phyloP scores from a whole-genome alignment of 2,113 vertebrate species.

The Blennius ocellaris region DNA sequence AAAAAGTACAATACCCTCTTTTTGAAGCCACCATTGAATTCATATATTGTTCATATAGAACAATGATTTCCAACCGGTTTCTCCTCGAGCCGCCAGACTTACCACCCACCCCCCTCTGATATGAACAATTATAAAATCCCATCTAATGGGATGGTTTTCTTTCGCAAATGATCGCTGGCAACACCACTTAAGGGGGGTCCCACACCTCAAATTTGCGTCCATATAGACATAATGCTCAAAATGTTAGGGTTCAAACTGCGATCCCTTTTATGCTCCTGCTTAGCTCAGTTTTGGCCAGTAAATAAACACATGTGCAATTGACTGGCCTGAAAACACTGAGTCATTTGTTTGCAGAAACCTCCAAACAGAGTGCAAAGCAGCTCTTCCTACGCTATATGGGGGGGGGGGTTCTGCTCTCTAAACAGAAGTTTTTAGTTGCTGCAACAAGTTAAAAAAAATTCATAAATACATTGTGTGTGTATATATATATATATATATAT shows the following conservation, averaged over 20 bases:
- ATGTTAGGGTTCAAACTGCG: not conserved
- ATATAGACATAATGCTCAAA: not conserved
- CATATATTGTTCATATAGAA: not conserved
- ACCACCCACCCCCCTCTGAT: too few species aligned
- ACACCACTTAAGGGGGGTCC: too few species aligned
- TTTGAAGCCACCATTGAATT: not conserved
- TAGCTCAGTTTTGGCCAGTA: conserved; percentile 17
- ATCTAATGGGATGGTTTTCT: too few species aligned
- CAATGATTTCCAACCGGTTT: too few species aligned
- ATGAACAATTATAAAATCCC: too few species aligned
- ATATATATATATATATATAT: too few species aligned
- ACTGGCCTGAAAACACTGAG: conserved; percentile 41
- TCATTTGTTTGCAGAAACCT: conserved; percentile 58
- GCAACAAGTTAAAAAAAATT: conserved; percentile 24
- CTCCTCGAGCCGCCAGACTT: too few species aligned
- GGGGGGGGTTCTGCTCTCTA: conserved; percentile 41
- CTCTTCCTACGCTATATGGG: conserved; percentile 33
- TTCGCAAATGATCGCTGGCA: too few species aligned
- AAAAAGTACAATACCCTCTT: not conserved
- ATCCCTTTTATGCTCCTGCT: conserved; percentile 1
- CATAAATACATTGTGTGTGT: too few species aligned
- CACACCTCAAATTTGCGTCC: too few species aligned
- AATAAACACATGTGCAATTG: conserved; percentile 25
- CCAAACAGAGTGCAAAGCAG: conserved; percentile 41
- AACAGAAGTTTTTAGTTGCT: conserved; percentile 39